phyloP scores from a whole-genome alignment of 2,113 vertebrate genomes.

The Amazona guildingii region DNA sequence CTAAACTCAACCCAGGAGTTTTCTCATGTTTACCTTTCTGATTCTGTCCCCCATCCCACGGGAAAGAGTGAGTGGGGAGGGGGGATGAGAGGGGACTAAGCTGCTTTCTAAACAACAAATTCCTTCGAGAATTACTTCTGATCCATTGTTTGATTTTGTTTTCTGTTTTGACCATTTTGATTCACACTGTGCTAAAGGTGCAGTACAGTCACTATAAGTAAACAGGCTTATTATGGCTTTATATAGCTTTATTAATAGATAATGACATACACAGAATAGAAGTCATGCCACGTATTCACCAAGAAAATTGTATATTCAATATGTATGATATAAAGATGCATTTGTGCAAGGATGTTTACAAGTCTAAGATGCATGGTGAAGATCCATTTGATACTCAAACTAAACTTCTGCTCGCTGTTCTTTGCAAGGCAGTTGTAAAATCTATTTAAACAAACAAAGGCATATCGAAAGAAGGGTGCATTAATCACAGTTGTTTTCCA shows the following conservation, averaged over 20 bases:
- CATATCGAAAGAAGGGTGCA: neutral
- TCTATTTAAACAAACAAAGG: neutral
- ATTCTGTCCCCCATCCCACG: neutral
- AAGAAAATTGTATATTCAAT: neutral
- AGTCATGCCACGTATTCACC: neutral
- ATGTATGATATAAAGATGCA: neutral
- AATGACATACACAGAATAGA: neutral
- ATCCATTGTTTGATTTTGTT: neutral
- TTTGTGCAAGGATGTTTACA: neutral
- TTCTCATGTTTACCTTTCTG: neutral
- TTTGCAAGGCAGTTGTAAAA: neutral
- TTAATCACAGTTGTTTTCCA: neutral
- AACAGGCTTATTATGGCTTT: neutral
- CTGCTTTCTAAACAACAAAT: neutral
- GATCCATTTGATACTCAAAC: neutral
- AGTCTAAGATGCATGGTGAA: neutral
- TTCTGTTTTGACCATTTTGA: neutral
- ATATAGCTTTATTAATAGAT: neutral
- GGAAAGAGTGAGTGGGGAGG: neutral
- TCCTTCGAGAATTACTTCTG: neutral
- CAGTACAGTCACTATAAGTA: neutral
- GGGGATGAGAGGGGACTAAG: neutral
- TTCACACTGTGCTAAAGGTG: neutral
- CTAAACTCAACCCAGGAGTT: neutral
- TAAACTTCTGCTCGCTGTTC: neutral